Conservation (phyloP, 2,888 invertebrate species). For the Apamea epomidion region DNA sequence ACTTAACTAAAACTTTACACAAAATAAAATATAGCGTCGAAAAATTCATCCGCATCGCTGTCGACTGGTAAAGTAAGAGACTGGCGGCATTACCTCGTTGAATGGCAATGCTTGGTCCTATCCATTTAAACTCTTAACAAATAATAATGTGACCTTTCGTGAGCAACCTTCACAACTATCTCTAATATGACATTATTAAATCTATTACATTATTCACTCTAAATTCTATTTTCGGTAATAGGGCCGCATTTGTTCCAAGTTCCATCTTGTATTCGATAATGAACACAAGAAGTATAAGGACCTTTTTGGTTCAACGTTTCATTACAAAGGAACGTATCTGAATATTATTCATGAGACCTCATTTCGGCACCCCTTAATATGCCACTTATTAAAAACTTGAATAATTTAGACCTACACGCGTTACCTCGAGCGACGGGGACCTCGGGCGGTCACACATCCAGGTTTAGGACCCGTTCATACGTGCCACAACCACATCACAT, state of each 20-base stretch:
- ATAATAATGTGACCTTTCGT: background rate
- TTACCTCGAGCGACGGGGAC: background rate
- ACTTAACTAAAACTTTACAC: too few species aligned
- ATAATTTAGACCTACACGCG: constrained; percentile 19
- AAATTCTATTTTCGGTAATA: background rate
- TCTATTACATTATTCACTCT: background rate
- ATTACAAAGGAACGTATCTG: background rate
- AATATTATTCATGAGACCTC: constrained; percentile 25
- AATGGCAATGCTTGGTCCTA: too few species aligned
- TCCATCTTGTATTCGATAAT: background rate
- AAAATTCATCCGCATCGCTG: too few species aligned
- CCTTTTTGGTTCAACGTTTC: constrained; percentile 1
- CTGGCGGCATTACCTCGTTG: too few species aligned
- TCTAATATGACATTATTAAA: background rate
- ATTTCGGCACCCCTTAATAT: constrained; percentile 8
- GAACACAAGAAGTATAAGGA: background rate
- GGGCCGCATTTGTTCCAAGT: constrained; percentile 7
- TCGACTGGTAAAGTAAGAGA: too few species aligned
- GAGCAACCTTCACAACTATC: background rate
- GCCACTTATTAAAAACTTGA: constrained; percentile 39
- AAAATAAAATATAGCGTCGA: too few species aligned
- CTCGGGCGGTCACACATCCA: background rate
- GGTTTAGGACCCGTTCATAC: background rate
- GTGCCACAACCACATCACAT: background rate
- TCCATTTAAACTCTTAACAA: background rate